Percentiles rank a stretch among this genome's conserved stretches.
phyloP scores from a whole-genome alignment of 1,140 invertebrate genomes.

The Drosophila leontia region DNA sequence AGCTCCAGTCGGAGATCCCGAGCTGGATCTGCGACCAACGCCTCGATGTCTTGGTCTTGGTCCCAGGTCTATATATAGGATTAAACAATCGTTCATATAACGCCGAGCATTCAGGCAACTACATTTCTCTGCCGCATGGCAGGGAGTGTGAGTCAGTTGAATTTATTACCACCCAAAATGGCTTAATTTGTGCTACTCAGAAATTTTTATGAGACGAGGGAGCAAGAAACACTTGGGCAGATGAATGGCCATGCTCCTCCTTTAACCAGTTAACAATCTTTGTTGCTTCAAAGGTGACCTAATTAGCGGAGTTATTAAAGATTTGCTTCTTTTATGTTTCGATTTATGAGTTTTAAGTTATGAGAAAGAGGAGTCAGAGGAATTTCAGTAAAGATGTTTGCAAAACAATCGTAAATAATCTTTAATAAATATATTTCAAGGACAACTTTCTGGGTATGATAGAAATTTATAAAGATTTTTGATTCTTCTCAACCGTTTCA shows the following conservation, averaged over 20 bases:
- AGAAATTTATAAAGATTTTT: not conserved
- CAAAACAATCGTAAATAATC: not conserved
- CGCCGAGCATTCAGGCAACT: slow-evolving; percentile 36
- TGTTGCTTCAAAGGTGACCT: slow-evolving; percentile 13
- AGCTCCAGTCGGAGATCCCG: slow-evolving; percentile 12
- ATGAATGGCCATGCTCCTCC: slow-evolving; percentile 6
- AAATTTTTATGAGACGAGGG: slow-evolving; percentile 35
- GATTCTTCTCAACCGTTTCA: not conserved
- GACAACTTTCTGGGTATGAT: not conserved
- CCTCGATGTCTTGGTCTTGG: slow-evolving; percentile 41
- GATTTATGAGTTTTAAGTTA: not conserved
- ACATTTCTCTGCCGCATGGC: slow-evolving; percentile 23
- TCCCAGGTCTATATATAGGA: slow-evolving; percentile 39
- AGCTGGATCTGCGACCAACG: slow-evolving; percentile 39
- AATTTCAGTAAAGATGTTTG: not conserved
- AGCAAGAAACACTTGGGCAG: slow-evolving; percentile 16
- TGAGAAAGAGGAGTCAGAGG: not conserved
- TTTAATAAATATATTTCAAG: not conserved
- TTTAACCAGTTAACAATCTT: slow-evolving; percentile 1
- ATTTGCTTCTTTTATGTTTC: not conserved
- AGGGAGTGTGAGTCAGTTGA: slow-evolving; percentile 47
- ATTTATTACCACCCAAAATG: slow-evolving; percentile 50
- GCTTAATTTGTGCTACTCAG: slow-evolving; percentile 44
- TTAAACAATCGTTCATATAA: slow-evolving; percentile 48
- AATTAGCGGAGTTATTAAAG: slow-evolving; percentile 8